Conservation (phyloP, 2,888 invertebrate species). For the Chaitophorus viminalis region DNA sequence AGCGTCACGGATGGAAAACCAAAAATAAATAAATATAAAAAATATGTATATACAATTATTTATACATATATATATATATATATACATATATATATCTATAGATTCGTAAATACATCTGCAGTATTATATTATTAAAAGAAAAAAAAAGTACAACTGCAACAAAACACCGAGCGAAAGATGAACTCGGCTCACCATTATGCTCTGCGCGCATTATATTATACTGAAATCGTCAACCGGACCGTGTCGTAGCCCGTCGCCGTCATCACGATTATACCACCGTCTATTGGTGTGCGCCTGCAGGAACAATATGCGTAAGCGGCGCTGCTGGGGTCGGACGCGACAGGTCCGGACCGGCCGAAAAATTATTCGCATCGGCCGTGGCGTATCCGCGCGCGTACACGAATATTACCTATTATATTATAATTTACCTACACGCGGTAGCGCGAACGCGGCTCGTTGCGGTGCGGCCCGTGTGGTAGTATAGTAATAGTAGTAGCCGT, state of each 20-base stretch:
- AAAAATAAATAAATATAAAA: constrained; percentile 60
- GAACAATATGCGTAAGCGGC: constrained; percentile 41
- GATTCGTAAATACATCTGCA: constrained; percentile 23
- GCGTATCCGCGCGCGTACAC: not conserved
- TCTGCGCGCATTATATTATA: not conserved
- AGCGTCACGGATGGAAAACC: constrained; percentile 60
- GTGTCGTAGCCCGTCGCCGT: no score
- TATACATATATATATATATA: no score
- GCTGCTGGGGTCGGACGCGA: not conserved
- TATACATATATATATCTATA: constrained; percentile 33
- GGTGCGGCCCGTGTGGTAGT: not conserved
- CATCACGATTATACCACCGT: constrained; percentile 17
- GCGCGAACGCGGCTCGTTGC: not conserved
- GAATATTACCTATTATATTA: no score
- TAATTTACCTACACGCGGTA: constrained; percentile 24
- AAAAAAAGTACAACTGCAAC: constrained; percentile 55
- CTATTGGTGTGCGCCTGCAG: not conserved
- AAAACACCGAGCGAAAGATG: constrained; percentile 56
- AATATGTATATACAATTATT: constrained; percentile 6
- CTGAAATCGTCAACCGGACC: constrained; percentile 59
- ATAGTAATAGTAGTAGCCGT: no score
- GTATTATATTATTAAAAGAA: constrained; percentile 19
- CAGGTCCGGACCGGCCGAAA: constrained; percentile 43
- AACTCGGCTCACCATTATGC: constrained; percentile 44
- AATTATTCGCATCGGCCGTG: constrained; percentile 4